Conservation (phyloP, 2,797 vertebrate genomes). For the Rhincodon typus region DNA sequence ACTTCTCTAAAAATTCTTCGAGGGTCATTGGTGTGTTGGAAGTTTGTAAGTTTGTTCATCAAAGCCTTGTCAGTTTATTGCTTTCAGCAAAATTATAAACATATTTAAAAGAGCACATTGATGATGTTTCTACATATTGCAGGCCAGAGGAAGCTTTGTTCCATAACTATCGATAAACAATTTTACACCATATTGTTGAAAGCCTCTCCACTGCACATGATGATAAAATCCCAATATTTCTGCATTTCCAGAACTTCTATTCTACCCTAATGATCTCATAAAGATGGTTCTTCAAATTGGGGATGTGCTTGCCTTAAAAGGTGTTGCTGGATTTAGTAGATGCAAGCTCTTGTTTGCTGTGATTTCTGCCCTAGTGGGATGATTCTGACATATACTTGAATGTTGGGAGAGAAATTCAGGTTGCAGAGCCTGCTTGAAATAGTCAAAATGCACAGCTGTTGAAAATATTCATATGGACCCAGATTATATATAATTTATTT, state of each 20-base stretch:
- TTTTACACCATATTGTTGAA: not conserved
- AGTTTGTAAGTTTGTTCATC: not conserved
- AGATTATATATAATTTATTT: not conserved
- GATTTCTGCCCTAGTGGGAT: not conserved
- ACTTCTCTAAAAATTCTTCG: not conserved
- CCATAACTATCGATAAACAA: not conserved
- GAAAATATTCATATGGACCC: not conserved
- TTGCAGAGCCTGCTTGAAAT: not conserved
- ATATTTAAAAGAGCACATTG: not conserved
- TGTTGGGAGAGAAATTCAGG: not conserved
- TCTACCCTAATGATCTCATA: not conserved
- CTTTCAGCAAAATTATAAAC: not conserved
- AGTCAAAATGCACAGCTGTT: not conserved
- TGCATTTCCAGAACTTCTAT: not conserved
- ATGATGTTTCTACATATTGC: not conserved
- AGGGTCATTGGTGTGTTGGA: not conserved
- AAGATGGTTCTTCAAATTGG: not conserved
- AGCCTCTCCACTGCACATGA: not conserved
- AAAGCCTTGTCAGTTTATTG: not conserved
- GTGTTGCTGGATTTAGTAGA: no score
- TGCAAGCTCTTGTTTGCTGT: not conserved
- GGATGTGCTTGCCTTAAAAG: not conserved
- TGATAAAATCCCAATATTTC: not conserved
- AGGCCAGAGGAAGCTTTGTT: not conserved
- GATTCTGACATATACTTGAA: not conserved